Evolutionary conservation across 2,797 vertebrate genomes (phyloP).

Genomic region (Rhincodon typus): DNA sequence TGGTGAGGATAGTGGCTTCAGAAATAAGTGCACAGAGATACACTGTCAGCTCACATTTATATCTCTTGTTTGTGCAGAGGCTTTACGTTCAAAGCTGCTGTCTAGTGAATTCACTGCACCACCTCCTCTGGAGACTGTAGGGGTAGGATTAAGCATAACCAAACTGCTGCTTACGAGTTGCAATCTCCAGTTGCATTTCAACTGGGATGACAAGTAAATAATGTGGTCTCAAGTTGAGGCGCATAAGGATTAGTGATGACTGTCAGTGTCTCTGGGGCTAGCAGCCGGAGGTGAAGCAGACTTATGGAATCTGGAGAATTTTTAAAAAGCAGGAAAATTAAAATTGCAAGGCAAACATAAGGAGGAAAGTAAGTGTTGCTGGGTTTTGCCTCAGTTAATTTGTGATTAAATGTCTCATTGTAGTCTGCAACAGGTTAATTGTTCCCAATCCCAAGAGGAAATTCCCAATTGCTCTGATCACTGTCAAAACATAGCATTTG

Average conservation of each 20-base stretch:
- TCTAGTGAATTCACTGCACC: too few species aligned
- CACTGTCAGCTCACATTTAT: neutral
- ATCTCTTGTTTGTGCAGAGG: neutral
- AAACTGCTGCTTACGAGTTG: neutral
- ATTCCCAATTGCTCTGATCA: neutral
- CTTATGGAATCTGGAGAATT: neutral
- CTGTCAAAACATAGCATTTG: neutral
- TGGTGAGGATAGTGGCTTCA: too few species aligned
- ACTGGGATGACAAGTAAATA: neutral
- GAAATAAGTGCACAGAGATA: too few species aligned
- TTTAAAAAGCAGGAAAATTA: neutral
- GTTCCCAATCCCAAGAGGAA: neutral
- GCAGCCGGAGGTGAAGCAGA: too few species aligned
- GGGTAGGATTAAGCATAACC: neutral
- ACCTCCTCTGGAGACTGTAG: too few species aligned
- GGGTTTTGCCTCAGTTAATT: neutral
- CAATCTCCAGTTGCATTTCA: neutral
- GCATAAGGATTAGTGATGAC: neutral
- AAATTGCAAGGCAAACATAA: neutral
- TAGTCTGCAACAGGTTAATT: neutral
- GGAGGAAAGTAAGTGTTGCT: neutral
- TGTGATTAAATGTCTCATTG: neutral
- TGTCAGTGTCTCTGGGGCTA: neutral
- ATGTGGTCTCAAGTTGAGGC: neutral
- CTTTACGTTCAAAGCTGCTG: neutral